phyloP scores from a whole-genome alignment of 2,888 invertebrate genomes.

The Helleia helle region DNA sequence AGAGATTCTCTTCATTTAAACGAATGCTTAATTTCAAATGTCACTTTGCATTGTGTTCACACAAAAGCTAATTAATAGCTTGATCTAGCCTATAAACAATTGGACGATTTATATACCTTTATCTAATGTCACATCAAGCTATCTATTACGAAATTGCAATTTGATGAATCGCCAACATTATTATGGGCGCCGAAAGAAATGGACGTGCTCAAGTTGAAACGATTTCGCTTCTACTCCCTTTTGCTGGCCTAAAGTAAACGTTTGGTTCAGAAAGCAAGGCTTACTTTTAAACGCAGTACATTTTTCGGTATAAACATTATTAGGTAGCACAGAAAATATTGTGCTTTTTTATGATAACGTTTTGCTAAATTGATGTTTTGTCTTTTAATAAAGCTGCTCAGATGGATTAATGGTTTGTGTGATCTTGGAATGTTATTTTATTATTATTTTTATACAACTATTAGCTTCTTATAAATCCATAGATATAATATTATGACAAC shows the following conservation, averaged over 20 bases:
- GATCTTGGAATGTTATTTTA: too few species aligned
- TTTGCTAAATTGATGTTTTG: conserved; percentile 8
- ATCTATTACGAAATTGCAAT: conserved; percentile 73
- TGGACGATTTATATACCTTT: conserved; percentile 45
- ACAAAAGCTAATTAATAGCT: conserved; percentile 3
- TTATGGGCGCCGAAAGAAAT: conserved; percentile 68
- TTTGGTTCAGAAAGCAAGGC: conserved; percentile 28
- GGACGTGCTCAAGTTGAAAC: conserved; percentile 57
- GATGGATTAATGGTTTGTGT: conserved; percentile 4
- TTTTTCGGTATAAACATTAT: conserved; percentile 6
- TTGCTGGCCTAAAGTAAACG: conserved; percentile 29
- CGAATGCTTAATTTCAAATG: neutral
- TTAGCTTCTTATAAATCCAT: too few species aligned
- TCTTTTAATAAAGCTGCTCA: conserved; percentile 9
- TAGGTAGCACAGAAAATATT: conserved; percentile 9
- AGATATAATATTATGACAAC: too few species aligned
- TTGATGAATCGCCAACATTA: conserved; percentile 72
- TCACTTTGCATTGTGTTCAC: neutral
- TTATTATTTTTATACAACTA: too few species aligned
- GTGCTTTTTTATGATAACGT: conserved; percentile 9
- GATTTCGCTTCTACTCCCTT: conserved; percentile 30
- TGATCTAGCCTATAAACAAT: conserved; percentile 17
- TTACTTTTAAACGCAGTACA: conserved; percentile 21
- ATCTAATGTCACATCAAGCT: conserved; percentile 60
- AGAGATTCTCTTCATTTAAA: too few species aligned